A percentile compares a stretch with the other conserved stretches of the same genome.
These are phyloP conservation scores for Cardinalis cardinalis DNA, from an alignment of 2,113 vertebrate species.

Conservation along the genomic window DNA sequence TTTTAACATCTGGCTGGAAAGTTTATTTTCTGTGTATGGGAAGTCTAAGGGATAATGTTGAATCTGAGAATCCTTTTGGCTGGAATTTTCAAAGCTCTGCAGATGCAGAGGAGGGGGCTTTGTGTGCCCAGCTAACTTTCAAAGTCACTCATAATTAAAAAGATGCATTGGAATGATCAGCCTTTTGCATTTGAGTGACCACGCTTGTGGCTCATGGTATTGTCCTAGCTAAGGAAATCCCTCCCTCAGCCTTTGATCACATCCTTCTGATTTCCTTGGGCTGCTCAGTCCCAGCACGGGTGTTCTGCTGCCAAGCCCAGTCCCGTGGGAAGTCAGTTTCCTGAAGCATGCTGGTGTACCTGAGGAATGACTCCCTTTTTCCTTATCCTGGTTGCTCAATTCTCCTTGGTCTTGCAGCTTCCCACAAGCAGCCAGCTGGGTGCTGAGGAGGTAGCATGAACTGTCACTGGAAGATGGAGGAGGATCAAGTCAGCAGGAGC, in stretches of 20 bases:
- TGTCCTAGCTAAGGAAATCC: background rate
- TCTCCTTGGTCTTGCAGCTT: constrained; percentile 25
- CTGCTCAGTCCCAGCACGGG: background rate
- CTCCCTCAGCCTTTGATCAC: background rate
- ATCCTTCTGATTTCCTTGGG: background rate
- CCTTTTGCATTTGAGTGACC: background rate
- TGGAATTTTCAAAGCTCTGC: constrained; percentile 25
- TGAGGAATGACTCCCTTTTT: background rate
- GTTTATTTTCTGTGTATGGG: background rate
- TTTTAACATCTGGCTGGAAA: constrained; percentile 28
- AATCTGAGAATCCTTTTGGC: background rate
- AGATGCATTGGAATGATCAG: background rate
- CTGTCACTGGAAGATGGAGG: background rate
- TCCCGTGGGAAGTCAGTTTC: background rate
- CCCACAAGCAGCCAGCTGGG: background rate
- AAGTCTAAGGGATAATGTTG: background rate
- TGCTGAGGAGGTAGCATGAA: background rate
- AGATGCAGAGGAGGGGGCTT: background rate
- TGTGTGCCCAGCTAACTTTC: background rate
- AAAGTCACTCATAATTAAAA: background rate
- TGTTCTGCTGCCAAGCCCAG: background rate
- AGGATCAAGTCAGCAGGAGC: background rate
- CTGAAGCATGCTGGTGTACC: background rate
- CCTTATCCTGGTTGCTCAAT: constrained; percentile 12
- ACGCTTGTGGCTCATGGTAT: background rate